A percentile compares a stretch with the other conserved stretches of the same genome.
Conservation (phyloP, 1,140 invertebrate genomes). For the Tetramorium parvispinum region DNA sequence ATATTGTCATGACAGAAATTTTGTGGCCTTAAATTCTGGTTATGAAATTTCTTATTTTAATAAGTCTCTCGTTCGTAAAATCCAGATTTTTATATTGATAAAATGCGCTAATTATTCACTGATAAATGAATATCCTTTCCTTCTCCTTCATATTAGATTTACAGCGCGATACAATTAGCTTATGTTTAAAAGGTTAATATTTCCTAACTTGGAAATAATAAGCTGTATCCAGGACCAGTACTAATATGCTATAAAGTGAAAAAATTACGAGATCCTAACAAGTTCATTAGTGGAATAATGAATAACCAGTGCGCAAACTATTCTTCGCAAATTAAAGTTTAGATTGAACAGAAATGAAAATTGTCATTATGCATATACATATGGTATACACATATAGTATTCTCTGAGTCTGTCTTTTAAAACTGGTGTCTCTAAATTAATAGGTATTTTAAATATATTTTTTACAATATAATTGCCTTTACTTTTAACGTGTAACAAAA, state of each 20-base stretch:
- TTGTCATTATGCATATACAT: background rate
- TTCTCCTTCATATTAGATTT: conserved; percentile 43
- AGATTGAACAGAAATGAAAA: background rate
- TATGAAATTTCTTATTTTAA: conserved; percentile 61
- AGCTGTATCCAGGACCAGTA: background rate
- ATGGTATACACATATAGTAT: background rate
- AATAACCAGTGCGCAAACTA: conserved; percentile 1
- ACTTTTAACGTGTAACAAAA: background rate
- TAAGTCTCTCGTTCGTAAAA: conserved; percentile 56
- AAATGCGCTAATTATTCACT: conserved; percentile 30
- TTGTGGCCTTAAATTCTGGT: conserved; percentile 74
- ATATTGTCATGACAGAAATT: conserved; percentile 71
- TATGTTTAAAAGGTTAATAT: conserved; percentile 35
- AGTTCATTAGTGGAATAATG: conserved; percentile 10
- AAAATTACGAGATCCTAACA: background rate
- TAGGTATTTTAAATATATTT: background rate
- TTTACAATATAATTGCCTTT: background rate
- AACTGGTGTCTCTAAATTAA: background rate
- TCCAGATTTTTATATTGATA: conserved; percentile 40
- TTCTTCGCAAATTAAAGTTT: conserved; percentile 10
- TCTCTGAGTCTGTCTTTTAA: conserved; percentile 14
- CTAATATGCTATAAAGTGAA: conserved; percentile 25
- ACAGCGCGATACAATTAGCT: conserved; percentile 12
- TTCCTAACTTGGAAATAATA: conserved; percentile 20
- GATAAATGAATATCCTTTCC: conserved; percentile 24